Conservation (phyloP, 2,113 vertebrate species). For the Rhinogobius similis region DNA sequence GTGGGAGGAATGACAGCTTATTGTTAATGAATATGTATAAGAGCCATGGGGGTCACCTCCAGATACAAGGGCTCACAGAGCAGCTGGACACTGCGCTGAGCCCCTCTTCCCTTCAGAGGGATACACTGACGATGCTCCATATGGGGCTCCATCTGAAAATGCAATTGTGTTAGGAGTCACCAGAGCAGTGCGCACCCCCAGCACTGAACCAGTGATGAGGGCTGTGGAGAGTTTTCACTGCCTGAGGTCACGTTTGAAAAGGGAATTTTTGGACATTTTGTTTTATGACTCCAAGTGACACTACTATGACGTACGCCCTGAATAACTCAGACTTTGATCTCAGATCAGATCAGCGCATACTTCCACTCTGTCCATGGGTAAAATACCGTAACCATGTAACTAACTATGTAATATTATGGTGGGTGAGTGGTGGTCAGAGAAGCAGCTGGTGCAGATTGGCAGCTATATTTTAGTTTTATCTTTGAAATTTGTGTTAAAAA, state of each 20-base stretch:
- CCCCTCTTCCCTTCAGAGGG: slow-evolving; percentile 49
- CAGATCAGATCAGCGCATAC: background rate
- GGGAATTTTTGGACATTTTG: slow-evolving; percentile 17
- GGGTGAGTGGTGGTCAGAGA: too few species aligned
- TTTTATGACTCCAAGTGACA: slow-evolving; percentile 17
- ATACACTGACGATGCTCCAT: slow-evolving; percentile 59
- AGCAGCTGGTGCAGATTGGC: too few species aligned
- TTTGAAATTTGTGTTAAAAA: too few species aligned
- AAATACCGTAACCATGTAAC: background rate
- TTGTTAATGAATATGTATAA: slow-evolving; percentile 70
- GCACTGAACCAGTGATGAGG: slow-evolving; percentile 44
- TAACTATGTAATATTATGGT: too few species aligned
- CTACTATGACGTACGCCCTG: too few species aligned
- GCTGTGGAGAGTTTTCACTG: slow-evolving; percentile 42
- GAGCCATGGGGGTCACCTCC: slow-evolving; percentile 68
- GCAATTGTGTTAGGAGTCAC: slow-evolving; percentile 70
- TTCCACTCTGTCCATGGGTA: background rate
- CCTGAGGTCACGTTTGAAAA: slow-evolving; percentile 34
- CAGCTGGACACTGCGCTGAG: slow-evolving; percentile 67
- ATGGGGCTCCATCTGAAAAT: slow-evolving; percentile 70
- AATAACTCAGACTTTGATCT: background rate
- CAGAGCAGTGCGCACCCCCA: slow-evolving; percentile 59
- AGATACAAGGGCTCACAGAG: slow-evolving; percentile 61
- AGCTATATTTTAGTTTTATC: background rate
- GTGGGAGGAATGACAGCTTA: slow-evolving; percentile 36